These are phyloP conservation scores for Varanus komodoensis DNA, from an alignment of 2,113 vertebrate genomes.

Conservation along the genomic window DNA sequence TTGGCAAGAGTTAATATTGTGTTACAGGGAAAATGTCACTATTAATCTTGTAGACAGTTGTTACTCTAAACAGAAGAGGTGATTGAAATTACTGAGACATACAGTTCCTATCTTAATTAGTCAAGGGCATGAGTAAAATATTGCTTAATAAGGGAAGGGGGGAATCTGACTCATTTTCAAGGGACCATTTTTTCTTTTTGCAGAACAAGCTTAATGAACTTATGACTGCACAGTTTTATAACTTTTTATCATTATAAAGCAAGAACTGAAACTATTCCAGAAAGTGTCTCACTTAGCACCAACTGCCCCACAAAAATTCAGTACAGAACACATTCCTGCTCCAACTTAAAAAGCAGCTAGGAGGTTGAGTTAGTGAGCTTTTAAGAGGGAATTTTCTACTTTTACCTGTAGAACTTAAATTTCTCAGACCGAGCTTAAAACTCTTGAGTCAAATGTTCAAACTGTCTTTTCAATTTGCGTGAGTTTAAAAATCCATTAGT, in stretches of 20 bases:
- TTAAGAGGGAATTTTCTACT: not conserved
- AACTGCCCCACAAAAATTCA: not conserved
- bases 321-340: not conserved
- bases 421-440: not conserved
- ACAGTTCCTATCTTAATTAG: slow-evolving; percentile 9
- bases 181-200: not conserved
- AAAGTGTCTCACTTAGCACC: not conserved
- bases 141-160: slow-evolving; percentile 3
- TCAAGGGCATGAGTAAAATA: slow-evolving; percentile 44
- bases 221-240: not conserved
- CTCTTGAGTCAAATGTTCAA: not conserved
- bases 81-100: slow-evolving; percentile 59
- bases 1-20: slow-evolving; percentile 12
- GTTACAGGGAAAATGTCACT: slow-evolving; percentile 23
- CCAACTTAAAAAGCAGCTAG: not conserved
- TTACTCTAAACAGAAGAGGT: slow-evolving; percentile 49
- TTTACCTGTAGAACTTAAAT: not conserved
- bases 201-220: not conserved
- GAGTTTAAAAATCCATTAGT: not conserved
- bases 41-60: slow-evolving; percentile 68
- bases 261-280: not conserved
- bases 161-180: not conserved
- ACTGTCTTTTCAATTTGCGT: not conserved
- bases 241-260: not conserved
- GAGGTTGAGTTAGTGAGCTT: not conserved